Base-by-base conservation (phyloP, 2,888 invertebrate genomes). In the Biston betularia region DNA sequence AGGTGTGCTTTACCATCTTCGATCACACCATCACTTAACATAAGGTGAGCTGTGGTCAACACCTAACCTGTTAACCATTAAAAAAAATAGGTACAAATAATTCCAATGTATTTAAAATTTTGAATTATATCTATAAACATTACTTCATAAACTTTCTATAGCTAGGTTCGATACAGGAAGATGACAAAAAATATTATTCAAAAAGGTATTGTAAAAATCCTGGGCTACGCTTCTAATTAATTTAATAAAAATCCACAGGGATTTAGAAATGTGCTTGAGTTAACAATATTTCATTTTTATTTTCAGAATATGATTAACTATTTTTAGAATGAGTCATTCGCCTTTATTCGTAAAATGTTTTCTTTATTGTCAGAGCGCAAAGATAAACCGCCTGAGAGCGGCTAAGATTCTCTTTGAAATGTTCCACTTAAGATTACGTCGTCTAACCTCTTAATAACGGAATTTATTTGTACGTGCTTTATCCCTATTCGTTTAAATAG, bases 401-500 rank as follows among this genome's bases (percentile, higher is more conserved):
- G 38, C 45, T 38, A 56, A 15, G 33, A 9, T 35, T 14, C 7
- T 14, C 45, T 63, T 46, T 48, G 15, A 55, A 49, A 48, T 44
- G 15, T 42, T 48, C 24, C 46, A 38, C 46, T 56, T 42, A 46
- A 62, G 46, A 49, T 54, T 15, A 57, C 38, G 40, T 50, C 35
- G 38, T 49, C 35, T 56, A 24, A 33, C 33, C n/a, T 38, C 34
- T 65, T 56, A 49, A 34, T 61, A 57, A 58, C 49, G 35, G 33
- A 48, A 58, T 66, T 61, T 62, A 57, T 66, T 62, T 62, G 11
- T 58, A 53, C 46, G 48, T 50, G 46, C 46, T 54, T 66, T 45
- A 49, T 62, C 49, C 48, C 57, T 24, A 57, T 52, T 65, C 49
- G 44, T 9, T 49, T 55, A 65, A 44, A 64, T 49, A 11, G 24